Base-by-base conservation (phyloP, 1,140 invertebrate genomes). In the Mya arenaria region DNA sequence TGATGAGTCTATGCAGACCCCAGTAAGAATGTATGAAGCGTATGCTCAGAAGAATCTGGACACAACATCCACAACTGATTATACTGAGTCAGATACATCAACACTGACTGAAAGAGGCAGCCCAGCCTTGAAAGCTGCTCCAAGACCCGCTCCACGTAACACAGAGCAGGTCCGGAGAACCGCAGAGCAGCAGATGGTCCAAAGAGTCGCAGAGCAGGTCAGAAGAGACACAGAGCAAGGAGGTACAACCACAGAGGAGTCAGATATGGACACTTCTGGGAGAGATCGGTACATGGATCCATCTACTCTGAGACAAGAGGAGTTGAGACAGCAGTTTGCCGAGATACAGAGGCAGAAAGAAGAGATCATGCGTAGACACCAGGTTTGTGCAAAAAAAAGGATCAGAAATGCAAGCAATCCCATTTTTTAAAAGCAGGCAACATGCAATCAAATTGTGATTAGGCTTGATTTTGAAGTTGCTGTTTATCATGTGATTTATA, bases 321-420 rank as follows among this genome's bases (percentile, higher is more conserved):
- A 91, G 52, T 69, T 91, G 8, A 69, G 79, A 28, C 55, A 82
- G 30, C 90, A 91, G 58, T 68, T 91, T 36, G 74, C 79, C n/a
- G 89, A 88, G 58, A 90, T 91, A 52, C 88, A 90, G 80, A 65
- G 79, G 65, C 88, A 90, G 81, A 91, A 90, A 78, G 88, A 90
- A 19, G 85, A 85, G 15, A 88, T 90, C n/a, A 60, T 90, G 32
- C 77, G 85, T 4, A 56, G 83, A n/a, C 89, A 90, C 82, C 75
- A 89, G 44, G 75, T 81, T n/a, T n/a, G n/a, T n/a, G n/a, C n/a
- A n/a, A n/a, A n/a, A n/a, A n/a, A n/a, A n/a, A n/a, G n/a, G n/a
- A n/a, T n/a, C n/a, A n/a, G n/a, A n/a, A n/a, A n/a, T n/a, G n/a
- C n/a, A n/a, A n/a, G n/a, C n/a, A n/a, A n/a, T n/a, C n/a, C n/a